Evolutionary conservation across 2,113 vertebrate genomes (phyloP).

Genomic region (Xiphias gladius): DNA sequence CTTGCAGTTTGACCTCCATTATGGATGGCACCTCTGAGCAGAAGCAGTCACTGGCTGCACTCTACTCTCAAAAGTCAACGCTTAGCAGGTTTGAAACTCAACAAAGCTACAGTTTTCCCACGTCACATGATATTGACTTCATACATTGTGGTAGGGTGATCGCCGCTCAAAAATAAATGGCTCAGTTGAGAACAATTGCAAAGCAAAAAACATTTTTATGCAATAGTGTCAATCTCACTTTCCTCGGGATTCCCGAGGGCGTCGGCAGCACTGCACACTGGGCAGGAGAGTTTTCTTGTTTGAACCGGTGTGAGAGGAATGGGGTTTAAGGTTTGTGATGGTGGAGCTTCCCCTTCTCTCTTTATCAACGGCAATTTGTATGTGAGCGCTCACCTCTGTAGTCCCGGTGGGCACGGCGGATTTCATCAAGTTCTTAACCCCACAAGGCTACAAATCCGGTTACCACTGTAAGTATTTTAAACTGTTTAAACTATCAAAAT

Average conservation of each 20-base stretch:
- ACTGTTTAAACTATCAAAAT: conserved; percentile 73
- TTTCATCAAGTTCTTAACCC: conserved; percentile 81
- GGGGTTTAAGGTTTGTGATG: conserved; percentile 65
- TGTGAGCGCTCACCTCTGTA: conserved; percentile 76
- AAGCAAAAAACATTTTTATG: conserved; percentile 22
- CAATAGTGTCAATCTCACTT: background rate
- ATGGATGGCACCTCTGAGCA: conserved; percentile 17
- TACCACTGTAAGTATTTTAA: conserved; percentile 83
- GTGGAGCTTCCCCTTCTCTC: conserved; percentile 68
- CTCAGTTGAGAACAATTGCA: conserved; percentile 10
- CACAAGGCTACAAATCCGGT: conserved; percentile 81
- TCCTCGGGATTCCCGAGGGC: conserved; percentile 1
- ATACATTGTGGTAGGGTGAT: conserved; percentile 7
- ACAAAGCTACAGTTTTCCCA: conserved; percentile 5
- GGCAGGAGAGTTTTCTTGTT: conserved; percentile 33
- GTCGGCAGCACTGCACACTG: conserved; percentile 52
- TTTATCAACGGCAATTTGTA: conserved; percentile 83
- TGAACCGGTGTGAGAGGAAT: conserved; percentile 41
- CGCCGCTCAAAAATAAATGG: background rate
- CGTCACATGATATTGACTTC: conserved; percentile 18
- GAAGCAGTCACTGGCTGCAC: conserved; percentile 6
- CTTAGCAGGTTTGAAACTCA: background rate
- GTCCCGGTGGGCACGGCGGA: conserved; percentile 73
- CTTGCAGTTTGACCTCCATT: conserved; percentile 9
- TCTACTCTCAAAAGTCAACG: conserved; percentile 32